These are phyloP conservation scores for Ptychochromis oligacanthus DNA, from an alignment of 2,113 vertebrate species.

Conservation along the genomic window DNA sequence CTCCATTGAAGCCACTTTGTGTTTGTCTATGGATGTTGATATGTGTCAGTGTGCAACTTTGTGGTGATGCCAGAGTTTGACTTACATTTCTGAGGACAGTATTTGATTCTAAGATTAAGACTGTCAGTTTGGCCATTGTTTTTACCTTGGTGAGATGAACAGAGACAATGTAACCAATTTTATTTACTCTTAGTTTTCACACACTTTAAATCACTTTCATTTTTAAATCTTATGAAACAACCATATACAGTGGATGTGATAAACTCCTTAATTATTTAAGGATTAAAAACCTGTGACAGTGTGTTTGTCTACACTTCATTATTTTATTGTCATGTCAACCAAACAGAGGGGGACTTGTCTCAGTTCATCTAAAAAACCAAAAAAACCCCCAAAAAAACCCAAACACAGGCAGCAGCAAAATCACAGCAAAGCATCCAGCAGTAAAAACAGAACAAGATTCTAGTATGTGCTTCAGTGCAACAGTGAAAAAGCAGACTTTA, in stretches of 20 bases:
- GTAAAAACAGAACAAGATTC: background rate
- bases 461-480: background rate
- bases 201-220: background rate
- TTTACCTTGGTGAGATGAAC: background rate
- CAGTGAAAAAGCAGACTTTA: background rate
- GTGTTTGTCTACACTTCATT: slow-evolving; percentile 17
- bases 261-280: background rate
- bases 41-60: slow-evolving; percentile 8
- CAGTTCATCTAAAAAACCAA: background rate
- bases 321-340: slow-evolving; percentile 35
- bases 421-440: background rate
- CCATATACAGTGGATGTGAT: background rate
- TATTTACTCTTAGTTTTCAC: background rate
- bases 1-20: slow-evolving; percentile 52
- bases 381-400: too few species aligned
- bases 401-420: background rate
- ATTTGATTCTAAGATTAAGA: background rate
- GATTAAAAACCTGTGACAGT: background rate
- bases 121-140: background rate
- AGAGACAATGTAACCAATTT: background rate
- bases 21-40: slow-evolving; percentile 27
- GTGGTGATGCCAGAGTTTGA: background rate
- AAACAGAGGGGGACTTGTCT: background rate
- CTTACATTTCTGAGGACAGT: background rate
- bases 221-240: background rate